Base-by-base conservation (phyloP, 2,113 vertebrate genomes). In the Mandrillus leucophaeus region DNA sequence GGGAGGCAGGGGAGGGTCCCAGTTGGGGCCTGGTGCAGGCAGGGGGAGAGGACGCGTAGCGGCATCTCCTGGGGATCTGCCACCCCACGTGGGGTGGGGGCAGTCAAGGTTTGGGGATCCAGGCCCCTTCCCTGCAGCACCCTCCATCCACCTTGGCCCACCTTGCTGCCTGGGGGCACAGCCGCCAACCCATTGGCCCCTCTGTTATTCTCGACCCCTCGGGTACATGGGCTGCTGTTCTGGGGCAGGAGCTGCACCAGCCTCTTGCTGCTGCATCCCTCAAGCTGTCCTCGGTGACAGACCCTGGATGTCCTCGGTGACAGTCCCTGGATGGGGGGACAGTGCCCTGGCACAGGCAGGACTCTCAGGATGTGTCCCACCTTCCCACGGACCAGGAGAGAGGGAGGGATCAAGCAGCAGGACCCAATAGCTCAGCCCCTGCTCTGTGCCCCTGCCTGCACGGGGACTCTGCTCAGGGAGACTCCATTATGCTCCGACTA, bases 121-220 rank as follows among this genome's bases (percentile, higher is more conserved):
- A 35, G 52, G 66, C 25, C 43, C 11, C 64, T 38, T 70, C 23
- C 3, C 13, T 4, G 0, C 17, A 59, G 64, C 16, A 8, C 84
- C 40, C 6, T 12, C 30, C 35, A 17, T 76, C 48, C 4, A 18
- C 35, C 40, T 55, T 9, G 5, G 25, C 6, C 17, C 38, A 27
- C 22, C 7, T 2, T 45, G 43, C 55, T 18, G 8, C 22, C 6
- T 4, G 48, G 0, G 27, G 38, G 17, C 40, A 64, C 23, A 22
- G 22, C 48, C 5, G 5, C 35, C 3, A 27, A 45, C 25, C 66
- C 3, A 0, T 35, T 2, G 4, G 48, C 52, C 10, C 0, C 17
- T 11, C 25, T 30, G n/a, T 20, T 27, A 25, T 22, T 35, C 43
- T 61, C 30, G 50, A 0, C 4, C 72, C 17, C 1, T 27, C 4